These are phyloP conservation scores for Synodontis membranacea DNA, from an alignment of 2,113 vertebrate species.

Conservation along the genomic window DNA sequence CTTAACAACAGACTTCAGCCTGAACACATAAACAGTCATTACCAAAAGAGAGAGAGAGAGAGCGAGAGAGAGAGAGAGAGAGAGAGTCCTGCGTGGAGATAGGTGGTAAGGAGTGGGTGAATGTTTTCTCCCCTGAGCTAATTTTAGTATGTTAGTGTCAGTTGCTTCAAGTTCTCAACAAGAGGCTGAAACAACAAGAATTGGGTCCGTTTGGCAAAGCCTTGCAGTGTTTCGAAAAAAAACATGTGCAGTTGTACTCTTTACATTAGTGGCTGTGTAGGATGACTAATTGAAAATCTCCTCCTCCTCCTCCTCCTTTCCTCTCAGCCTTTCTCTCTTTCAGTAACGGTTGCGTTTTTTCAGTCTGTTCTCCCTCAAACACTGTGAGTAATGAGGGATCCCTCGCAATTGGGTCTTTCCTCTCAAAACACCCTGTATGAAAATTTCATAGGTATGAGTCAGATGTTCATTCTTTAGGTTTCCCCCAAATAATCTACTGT, in stretches of 20 bases:
- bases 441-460: conserved; percentile 28
- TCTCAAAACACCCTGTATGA: conserved; percentile 28
- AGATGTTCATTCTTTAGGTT: neutral
- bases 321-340: conserved; percentile 40
- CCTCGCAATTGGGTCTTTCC: conserved; percentile 51
- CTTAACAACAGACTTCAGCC: conserved; percentile 11
- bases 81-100: neutral
- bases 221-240: neutral
- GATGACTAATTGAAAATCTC: conserved; percentile 43
- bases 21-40: conserved; percentile 22
- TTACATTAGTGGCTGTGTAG: neutral
- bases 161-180: neutral
- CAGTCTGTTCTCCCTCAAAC: conserved; percentile 17
- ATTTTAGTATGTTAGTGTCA: conserved; percentile 3
- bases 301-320: conserved; percentile 24
- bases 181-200: neutral
- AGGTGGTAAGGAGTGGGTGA: conserved; percentile 22
- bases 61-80: neutral
- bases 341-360: conserved; percentile 47
- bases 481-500: neutral
- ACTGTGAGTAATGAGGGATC: conserved; percentile 54
- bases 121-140: neutral
- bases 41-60: neutral
- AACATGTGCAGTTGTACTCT: neutral
- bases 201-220: neutral